A percentile compares a stretch with the other conserved stretches of the same genome.
phyloP scores from a whole-genome alignment of 1,140 invertebrate species.

The Ceratina japonica region DNA sequence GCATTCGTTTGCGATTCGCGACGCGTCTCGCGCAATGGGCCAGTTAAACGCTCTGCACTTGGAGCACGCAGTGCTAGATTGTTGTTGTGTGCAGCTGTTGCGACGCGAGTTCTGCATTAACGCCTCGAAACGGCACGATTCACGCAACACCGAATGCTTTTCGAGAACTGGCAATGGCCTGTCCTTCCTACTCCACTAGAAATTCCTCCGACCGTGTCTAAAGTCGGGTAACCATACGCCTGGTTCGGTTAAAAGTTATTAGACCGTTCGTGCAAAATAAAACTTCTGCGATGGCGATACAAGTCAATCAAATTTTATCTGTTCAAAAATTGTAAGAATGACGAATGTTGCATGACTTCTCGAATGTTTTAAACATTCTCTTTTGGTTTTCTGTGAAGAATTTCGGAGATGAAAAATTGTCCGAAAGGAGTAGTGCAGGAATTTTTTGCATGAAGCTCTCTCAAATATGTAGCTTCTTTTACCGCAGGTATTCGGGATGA shows the following conservation, averaged over 20 bases:
- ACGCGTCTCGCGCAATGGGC: constrained; percentile 42
- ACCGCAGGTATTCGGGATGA: background rate
- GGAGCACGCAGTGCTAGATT: constrained; percentile 32
- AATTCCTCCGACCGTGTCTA: background rate
- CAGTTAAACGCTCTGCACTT: constrained; percentile 43
- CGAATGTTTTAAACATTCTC: no score
- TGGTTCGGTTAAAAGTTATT: no score
- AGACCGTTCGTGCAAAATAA: no score
- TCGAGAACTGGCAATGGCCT: background rate
- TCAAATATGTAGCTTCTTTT: background rate
- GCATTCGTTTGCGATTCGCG: constrained; percentile 16
- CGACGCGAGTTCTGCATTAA: constrained; percentile 31
- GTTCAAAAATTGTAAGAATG: no score
- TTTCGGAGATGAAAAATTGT: no score
- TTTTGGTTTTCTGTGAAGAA: no score
- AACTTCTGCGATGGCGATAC: no score
- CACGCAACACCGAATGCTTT: constrained; percentile 22
- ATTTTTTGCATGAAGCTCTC: constrained; percentile 14
- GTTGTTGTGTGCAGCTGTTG: constrained; percentile 26
- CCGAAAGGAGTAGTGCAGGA: background rate
- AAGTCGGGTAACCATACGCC: background rate
- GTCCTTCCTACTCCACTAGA: background rate
- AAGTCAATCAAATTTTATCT: no score
- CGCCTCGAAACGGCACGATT: constrained; percentile 19
- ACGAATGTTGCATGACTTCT: no score